These are phyloP conservation scores for Drosophila prosaltans DNA, from an alignment of 1,140 invertebrate species.

Conservation along the genomic window DNA sequence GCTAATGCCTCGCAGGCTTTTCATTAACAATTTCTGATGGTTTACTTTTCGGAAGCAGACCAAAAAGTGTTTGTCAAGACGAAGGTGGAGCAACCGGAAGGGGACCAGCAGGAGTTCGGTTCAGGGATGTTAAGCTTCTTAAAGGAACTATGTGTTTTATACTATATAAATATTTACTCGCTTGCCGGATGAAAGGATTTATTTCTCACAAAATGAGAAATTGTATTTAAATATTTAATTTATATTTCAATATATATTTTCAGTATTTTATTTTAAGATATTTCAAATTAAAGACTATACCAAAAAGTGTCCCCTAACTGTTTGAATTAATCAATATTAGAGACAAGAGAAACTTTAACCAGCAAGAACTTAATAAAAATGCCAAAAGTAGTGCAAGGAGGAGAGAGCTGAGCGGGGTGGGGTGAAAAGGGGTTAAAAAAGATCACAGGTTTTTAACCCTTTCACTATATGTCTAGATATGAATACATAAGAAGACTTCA, in stretches of 20 bases:
- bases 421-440: conserved; percentile 16
- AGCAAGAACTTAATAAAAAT: conserved; percentile 9
- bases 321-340: conserved; percentile 27
- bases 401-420: conserved; percentile 11
- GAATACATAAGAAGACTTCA: conserved; percentile 56
- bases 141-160: conserved; percentile 10
- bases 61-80: neutral
- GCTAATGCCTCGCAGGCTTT: conserved; percentile 22
- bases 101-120: no score
- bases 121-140: neutral
- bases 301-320: neutral
- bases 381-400: neutral
- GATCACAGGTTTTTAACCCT: conserved; percentile 80
- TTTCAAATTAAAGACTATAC: neutral
- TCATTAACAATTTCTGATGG: conserved; percentile 45
- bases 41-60: conserved; percentile 9
- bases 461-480: conserved; percentile 70
- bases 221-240: conserved; percentile 18
- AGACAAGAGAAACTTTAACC: neutral
- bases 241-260: neutral
- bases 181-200: neutral
- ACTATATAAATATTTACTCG: conserved; percentile 1
- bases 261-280: no score
- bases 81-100: neutral
- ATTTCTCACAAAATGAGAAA: neutral